Evolutionary conservation across 2,888 invertebrate species (phyloP), one percentile per base, ranked within the genome.

Genomic region (Epinotia nisella): DNA sequence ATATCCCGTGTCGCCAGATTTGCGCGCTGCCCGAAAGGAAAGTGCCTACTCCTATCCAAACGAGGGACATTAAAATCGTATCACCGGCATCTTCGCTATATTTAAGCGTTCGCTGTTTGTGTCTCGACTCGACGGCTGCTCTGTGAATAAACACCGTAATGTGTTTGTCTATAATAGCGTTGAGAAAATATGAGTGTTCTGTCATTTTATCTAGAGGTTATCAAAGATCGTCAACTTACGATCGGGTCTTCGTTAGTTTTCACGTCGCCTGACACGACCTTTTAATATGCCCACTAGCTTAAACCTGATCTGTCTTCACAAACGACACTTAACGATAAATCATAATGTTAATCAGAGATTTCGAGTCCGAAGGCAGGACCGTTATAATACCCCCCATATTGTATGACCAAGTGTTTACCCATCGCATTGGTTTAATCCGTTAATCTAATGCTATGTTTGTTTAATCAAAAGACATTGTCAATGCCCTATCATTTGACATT

Each of bases 1-100:
- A 84, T 85, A 86, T 83, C 82, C 80, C 81, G 79, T 80, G 82
- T 84, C 79, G 77, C 79, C 78, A 77, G 78, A 74, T 56, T 80
- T 75, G 76, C 39, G 68, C 76, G 81, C 80, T 76, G 75, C 79
- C 78, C 78, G 76, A 60, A 76, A 79, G 76, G 75, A 77, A 80
- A 80, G 76, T 74, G 76, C 70, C 76, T 74, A 55, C 67, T 68
- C 49, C 61, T 56, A 72, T 61, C 66, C 77, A 77, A 76, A 78
- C 78, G 77, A 80, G 76, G 77, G 77, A 77, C 72, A 68, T 68
- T 73, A 73, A 73, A 68, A 68, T 68, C 68, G 72, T 73, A 73
- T 65, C 67, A 75, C 65, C 65, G 74, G 17, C 62, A 66, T 53
- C 61, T 49, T 45, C 74, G 53, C 64, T 53, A 56, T 70, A 75